These are phyloP conservation scores for Epizoanthus ramosus DNA, from an alignment of 92 coral and sea anemone genomes.

Conservation along the genomic window DNA sequence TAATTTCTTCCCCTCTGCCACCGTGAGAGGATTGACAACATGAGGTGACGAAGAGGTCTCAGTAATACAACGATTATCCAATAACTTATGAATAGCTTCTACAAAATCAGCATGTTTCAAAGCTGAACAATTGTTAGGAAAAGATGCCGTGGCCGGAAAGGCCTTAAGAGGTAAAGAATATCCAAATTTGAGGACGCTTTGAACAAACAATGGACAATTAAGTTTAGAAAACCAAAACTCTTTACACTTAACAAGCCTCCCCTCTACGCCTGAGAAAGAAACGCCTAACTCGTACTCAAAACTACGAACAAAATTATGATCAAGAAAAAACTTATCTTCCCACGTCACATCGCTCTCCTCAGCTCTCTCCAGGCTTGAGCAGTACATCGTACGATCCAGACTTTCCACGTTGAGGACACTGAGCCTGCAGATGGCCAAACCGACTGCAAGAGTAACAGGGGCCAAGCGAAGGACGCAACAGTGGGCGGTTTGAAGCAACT, in stretches of 20 bases:
- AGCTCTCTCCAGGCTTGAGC: neutral
- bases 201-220: slow-evolving; percentile 32
- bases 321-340: slow-evolving; percentile 1
- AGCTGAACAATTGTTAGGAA: slow-evolving; percentile 35
- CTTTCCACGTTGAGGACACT: slow-evolving; percentile 15
- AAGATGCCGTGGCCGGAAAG: slow-evolving; percentile 21
- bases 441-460: slow-evolving; percentile 30
- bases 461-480: slow-evolving; percentile 4
- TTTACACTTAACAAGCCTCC: slow-evolving; percentile 21
- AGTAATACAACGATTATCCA: slow-evolving; percentile 37
- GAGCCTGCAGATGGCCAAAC: slow-evolving; percentile 27
- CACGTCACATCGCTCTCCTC: neutral
- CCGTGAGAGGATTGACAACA: slow-evolving; percentile 57
- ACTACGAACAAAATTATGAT: slow-evolving; percentile 12
- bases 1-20: slow-evolving; percentile 51
- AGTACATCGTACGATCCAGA: neutral
- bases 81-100: slow-evolving; percentile 39
- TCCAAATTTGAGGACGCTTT: slow-evolving; percentile 18
- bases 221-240: slow-evolving; percentile 12
- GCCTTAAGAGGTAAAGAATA: slow-evolving; percentile 40
- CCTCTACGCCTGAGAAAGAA: slow-evolving; percentile 12
- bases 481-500: neutral
- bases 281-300: slow-evolving; percentile 38
- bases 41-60: slow-evolving; percentile 35
- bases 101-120: slow-evolving; percentile 40